Conservation (phyloP, 2,113 vertebrate species). For the Gambusia affinis region DNA sequence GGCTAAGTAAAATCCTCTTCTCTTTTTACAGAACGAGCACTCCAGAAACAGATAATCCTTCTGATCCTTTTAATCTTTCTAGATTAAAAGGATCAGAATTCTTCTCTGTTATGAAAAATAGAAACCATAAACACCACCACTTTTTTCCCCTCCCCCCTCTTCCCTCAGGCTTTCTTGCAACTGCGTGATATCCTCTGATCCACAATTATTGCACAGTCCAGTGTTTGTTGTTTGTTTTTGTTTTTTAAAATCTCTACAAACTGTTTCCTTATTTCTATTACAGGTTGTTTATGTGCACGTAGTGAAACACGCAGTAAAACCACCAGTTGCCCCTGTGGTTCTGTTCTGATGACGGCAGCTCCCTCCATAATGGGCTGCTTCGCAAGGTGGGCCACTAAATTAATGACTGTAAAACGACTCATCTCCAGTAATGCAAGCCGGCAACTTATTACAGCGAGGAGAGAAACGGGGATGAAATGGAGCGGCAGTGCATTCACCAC, state of each 20-base stretch:
- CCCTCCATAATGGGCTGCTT: constrained; percentile 48
- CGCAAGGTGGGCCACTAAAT: constrained; percentile 50
- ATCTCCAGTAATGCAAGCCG: constrained; percentile 62
- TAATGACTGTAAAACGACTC: constrained; percentile 63
- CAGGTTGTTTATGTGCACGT: constrained; percentile 44
- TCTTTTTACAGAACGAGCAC: constrained; percentile 29
- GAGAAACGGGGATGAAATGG: constrained; percentile 48
- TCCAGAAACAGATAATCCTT: constrained; percentile 54
- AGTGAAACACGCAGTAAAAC: constrained; percentile 57
- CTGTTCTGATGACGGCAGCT: constrained; percentile 49
- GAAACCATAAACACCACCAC: constrained; percentile 42
- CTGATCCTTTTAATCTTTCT: constrained; percentile 61
- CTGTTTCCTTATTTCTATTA: constrained; percentile 53
- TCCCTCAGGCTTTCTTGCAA: constrained; percentile 1
- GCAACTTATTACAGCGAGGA: constrained; percentile 32
- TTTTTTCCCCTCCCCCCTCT: neutral
- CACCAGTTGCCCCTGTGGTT: constrained; percentile 41
- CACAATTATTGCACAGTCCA: constrained; percentile 14
- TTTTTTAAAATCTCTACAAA: constrained; percentile 30
- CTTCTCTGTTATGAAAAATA: constrained; percentile 50
- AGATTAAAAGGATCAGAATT: constrained; percentile 36
- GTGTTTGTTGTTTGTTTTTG: neutral
- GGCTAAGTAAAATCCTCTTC: constrained; percentile 11
- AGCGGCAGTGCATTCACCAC: constrained; percentile 20
- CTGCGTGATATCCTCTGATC: constrained; percentile 4